phyloP scores from a whole-genome alignment of 1,140 invertebrate species.

The Drosophila parvula region DNA sequence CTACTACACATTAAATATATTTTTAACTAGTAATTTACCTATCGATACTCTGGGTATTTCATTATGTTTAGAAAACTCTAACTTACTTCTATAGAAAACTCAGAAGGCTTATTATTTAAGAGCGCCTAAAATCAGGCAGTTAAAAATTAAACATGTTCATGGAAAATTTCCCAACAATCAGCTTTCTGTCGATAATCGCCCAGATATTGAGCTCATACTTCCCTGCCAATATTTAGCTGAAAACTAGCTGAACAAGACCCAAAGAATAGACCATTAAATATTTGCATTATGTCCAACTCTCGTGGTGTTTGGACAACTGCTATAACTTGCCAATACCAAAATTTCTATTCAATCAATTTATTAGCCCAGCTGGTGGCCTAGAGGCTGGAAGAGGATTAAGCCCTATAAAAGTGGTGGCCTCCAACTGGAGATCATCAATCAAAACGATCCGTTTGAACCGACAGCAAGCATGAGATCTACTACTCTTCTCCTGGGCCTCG shows the following conservation, averaged over 20 bases:
- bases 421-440: constrained; percentile 7
- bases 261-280: constrained; percentile 1
- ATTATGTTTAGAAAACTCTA: too few relatives aligned
- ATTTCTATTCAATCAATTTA: constrained; percentile 25
- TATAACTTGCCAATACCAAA: constrained; percentile 11
- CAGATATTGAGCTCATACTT: background rate
- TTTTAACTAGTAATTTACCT: too few relatives aligned
- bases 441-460: constrained; percentile 3
- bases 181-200: background rate
- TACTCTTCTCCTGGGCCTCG: constrained; percentile 25
- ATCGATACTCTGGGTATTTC: too few relatives aligned
- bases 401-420: constrained; percentile 9
- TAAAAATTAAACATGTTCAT: background rate
- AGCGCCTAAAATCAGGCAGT: constrained; percentile 14
- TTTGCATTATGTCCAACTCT: constrained; percentile 1
- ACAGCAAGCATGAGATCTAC: constrained; percentile 13
- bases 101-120: background rate
- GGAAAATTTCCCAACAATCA: background rate
- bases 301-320: constrained; percentile 23
- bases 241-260: background rate
- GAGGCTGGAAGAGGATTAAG: background rate
- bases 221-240: constrained; percentile 7
- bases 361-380: constrained; percentile 17
- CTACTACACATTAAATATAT: too few relatives aligned
- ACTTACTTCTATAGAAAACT: background rate